A percentile compares a stretch with the other conserved stretches of the same genome.
phyloP scores from a whole-genome alignment of 1,140 invertebrate genomes.

The Mya arenaria region DNA sequence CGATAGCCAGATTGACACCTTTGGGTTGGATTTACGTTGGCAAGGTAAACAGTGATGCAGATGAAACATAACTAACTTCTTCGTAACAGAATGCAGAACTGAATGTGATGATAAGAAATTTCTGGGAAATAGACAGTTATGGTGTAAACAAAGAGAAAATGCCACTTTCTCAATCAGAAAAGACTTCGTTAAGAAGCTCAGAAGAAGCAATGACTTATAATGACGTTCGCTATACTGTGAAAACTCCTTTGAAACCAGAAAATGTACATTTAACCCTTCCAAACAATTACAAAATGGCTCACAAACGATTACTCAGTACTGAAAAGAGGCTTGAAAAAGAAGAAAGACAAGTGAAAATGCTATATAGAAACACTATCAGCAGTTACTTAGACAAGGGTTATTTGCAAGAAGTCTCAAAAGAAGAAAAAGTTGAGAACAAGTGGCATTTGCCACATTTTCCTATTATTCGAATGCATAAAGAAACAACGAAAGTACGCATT shows the following conservation, averaged over 20 bases:
- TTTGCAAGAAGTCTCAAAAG: background rate
- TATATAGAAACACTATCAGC: slow-evolving; percentile 1
- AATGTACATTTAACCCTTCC: background rate
- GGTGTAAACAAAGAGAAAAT: too few species aligned
- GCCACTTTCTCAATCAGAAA: background rate
- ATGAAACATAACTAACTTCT: background rate
- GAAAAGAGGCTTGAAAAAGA: slow-evolving; percentile 35
- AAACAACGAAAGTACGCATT: slow-evolving; percentile 44
- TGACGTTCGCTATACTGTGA: slow-evolving; percentile 5
- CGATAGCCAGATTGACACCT: too few species aligned
- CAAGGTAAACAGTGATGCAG: too few species aligned
- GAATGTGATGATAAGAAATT: too few species aligned
- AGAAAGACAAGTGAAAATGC: slow-evolving; percentile 7
- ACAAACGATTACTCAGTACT: background rate
- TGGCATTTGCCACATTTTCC: slow-evolving; percentile 57
- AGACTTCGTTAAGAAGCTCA: too few species aligned
- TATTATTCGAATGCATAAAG: slow-evolving; percentile 41
- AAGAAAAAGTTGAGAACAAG: background rate
- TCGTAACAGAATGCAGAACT: background rate
- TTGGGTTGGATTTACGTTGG: too few species aligned
- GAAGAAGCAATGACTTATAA: background rate
- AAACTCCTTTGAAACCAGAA: slow-evolving; percentile 39
- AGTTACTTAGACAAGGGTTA: background rate
- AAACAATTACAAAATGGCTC: slow-evolving; percentile 13
- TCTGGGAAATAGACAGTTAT: too few species aligned